These are phyloP conservation scores for Minunthozetes semirufus DNA, from an alignment of 2,888 invertebrate genomes.

Conservation along the genomic window DNA sequence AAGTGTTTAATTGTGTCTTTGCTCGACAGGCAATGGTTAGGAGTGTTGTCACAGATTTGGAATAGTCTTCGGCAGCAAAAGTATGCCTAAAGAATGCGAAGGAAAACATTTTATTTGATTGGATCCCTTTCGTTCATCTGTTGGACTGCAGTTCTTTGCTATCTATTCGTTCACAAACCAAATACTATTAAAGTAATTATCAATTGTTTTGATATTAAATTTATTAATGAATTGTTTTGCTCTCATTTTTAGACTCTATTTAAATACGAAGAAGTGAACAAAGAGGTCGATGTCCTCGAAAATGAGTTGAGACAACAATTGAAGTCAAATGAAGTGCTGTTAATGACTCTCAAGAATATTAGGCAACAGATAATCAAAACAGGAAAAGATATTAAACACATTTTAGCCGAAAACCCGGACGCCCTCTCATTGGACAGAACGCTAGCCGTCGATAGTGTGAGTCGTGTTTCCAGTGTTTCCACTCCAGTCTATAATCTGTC, in stretches of 20 bases:
- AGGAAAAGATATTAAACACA: conserved; percentile 43
- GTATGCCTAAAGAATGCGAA: conserved; percentile 42
- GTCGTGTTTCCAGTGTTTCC: not conserved
- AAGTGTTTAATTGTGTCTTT: not conserved
- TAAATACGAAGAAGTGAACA: conserved; percentile 39
- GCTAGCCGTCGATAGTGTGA: not conserved
- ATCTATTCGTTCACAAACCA: conserved; percentile 47
- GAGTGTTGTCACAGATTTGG: conserved; percentile 4
- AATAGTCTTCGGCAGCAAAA: not conserved
- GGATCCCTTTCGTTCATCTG: conserved; percentile 49
- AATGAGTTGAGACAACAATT: conserved; percentile 51
- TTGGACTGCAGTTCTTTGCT: conserved; percentile 56
- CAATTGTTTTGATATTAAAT: not conserved
- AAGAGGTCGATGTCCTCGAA: conserved; percentile 50
- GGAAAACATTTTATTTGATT: conserved; percentile 42
- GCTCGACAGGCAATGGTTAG: not conserved
- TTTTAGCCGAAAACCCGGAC: conserved; percentile 28
- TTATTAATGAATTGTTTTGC: not conserved
- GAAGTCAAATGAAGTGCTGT: conserved; percentile 51
- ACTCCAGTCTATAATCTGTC: not conserved
- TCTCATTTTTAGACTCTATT: conserved; percentile 43
- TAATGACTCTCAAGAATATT: conserved; percentile 45
- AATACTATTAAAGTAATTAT: conserved; percentile 4
- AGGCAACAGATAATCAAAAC: conserved; percentile 45
- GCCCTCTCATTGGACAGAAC: conserved; percentile 20